Conservation (phyloP, 2,113 vertebrate species). For the Ictidomys tridecemlineatus region DNA sequence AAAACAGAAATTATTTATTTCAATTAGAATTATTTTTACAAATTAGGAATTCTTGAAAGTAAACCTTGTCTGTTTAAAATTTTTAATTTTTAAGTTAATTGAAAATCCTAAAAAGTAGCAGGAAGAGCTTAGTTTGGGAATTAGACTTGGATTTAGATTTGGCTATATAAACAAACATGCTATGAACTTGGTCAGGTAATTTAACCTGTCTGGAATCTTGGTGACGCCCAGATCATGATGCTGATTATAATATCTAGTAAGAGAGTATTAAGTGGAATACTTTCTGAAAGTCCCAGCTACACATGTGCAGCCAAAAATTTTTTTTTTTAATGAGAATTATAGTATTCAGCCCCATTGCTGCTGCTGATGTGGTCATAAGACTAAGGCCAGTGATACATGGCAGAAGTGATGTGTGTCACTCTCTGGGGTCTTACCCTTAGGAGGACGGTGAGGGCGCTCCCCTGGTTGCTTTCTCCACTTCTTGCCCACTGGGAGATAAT, state of each 20-base stretch:
- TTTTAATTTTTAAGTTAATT: background rate
- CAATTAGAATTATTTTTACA: slow-evolving; percentile 15
- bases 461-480: background rate
- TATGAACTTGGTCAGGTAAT: background rate
- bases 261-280: background rate
- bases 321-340: background rate
- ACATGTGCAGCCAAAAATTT: background rate
- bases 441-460: background rate
- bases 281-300: background rate
- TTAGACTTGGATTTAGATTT: background rate
- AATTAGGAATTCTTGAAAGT: background rate
- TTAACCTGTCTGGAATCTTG: background rate
- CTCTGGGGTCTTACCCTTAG: background rate
- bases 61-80: background rate
- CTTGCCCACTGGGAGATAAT: background rate
- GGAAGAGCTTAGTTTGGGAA: background rate
- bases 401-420: background rate
- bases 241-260: background rate
- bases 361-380: background rate
- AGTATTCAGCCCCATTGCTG: background rate
- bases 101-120: background rate
- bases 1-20: background rate
- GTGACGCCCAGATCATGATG: background rate
- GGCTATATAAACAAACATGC: background rate
- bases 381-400: background rate